A percentile compares a stretch with the other conserved stretches of the same genome.
Conservation (phyloP, 2,113 vertebrate species). For the Perca schrenkii region DNA sequence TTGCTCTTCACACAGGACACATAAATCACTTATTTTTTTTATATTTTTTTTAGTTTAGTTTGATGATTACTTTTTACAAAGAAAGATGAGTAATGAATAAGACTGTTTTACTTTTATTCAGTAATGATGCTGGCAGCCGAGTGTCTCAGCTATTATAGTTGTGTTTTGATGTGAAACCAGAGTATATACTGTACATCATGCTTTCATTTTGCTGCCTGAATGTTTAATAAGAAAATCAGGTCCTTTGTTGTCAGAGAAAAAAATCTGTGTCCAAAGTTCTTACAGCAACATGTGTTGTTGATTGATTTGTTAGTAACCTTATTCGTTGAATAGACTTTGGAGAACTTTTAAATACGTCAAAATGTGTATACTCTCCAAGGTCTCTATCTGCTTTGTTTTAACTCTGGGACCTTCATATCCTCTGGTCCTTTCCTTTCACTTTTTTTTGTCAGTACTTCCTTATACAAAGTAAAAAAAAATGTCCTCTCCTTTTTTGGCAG, state of each 20-base stretch:
- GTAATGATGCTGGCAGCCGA: not conserved
- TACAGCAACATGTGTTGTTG: not conserved
- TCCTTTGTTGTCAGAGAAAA: slow-evolving; percentile 4
- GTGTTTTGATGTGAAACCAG: not conserved
- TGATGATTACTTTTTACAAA: not conserved
- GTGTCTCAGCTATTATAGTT: not conserved
- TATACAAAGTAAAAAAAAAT: not conserved
- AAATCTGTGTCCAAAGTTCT: not conserved
- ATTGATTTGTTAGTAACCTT: not conserved
- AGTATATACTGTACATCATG: not conserved
- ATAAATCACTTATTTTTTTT: not conserved
- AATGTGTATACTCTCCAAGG: not conserved
- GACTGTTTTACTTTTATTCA: not conserved
- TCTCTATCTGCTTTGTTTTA: not conserved
- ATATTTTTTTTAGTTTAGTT: not conserved
- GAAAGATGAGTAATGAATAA: not conserved
- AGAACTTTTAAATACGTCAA: not conserved
- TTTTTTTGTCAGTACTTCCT: not conserved
- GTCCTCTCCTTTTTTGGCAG: slow-evolving; percentile 73
- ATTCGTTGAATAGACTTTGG: not conserved
- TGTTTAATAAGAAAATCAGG: slow-evolving; percentile 10
- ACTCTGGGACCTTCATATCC: not conserved
- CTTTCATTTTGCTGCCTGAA: slow-evolving; percentile 2
- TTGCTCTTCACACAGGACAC: not conserved
- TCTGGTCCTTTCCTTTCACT: not conserved